Conservation (phyloP, 53 echinoderm and acorn worm species). For the Pentamera pediparva region DNA sequence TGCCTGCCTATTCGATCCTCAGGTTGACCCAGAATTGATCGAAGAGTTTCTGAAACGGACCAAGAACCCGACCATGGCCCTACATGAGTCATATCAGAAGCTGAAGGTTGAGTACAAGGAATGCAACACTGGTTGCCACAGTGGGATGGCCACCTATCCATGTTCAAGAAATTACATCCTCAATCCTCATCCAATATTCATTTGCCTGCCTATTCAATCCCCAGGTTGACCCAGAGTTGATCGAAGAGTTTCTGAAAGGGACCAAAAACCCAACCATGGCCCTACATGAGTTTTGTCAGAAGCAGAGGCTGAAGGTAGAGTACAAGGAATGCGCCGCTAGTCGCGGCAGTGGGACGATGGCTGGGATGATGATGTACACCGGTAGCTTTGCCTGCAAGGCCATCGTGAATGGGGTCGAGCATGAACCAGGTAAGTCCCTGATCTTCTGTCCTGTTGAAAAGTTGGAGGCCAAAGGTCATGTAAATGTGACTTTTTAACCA, state of each 20-base stretch:
- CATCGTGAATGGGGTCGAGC: constrained; percentile 59
- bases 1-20: too few species aligned
- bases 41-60: constrained; percentile 60
- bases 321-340: constrained; percentile 56
- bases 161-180: too few species aligned
- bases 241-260: constrained; percentile 66
- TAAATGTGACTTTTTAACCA: too few species aligned
- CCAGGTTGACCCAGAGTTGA: constrained; percentile 36
- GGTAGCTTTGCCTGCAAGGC: constrained; percentile 72
- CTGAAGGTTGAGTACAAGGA: constrained; percentile 68
- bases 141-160: too few species aligned
- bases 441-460: too few species aligned
- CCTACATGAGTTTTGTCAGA: constrained; percentile 84
- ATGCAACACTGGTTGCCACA: too few species aligned
- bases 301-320: constrained; percentile 56
- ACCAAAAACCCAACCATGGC: constrained; percentile 85
- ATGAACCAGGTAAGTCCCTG: constrained; percentile 56
- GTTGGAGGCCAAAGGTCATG: too few species aligned
- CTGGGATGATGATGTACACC: constrained; percentile 31
- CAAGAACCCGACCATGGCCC: constrained; percentile 85
- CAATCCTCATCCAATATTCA: too few species aligned
- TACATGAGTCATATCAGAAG: constrained; percentile 77
- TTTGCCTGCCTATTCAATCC: too few species aligned
- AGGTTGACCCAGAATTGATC: constrained; percentile 44
- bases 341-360: neutral